These are phyloP conservation scores for Pristionchus mayeri DNA, from an alignment of 2,888 invertebrate species.

Conservation along the genomic window DNA sequence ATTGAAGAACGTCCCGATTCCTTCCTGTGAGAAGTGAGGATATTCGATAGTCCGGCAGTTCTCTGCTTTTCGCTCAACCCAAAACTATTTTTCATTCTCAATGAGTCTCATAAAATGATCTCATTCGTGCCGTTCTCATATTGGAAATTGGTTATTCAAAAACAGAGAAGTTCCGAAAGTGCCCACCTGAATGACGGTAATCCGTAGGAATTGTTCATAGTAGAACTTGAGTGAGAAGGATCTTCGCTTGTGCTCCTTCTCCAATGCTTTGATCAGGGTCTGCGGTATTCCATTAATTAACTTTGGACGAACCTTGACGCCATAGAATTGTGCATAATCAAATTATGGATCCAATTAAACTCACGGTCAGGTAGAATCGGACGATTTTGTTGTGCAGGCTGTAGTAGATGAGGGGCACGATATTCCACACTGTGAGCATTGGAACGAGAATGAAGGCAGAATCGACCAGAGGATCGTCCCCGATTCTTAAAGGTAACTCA, in stretches of 20 bases:
- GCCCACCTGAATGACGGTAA: constrained; percentile 68
- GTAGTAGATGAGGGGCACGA: constrained; percentile 72
- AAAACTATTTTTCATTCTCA: too few relatives aligned
- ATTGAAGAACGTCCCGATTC: constrained; percentile 71
- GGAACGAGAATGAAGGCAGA: constrained; percentile 68
- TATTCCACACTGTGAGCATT: constrained; percentile 70
- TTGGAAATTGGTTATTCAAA: too few relatives aligned
- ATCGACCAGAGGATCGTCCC: constrained; percentile 52
- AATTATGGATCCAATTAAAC: too few relatives aligned
- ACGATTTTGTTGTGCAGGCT: constrained; percentile 65
- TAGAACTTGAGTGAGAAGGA: constrained; percentile 71
- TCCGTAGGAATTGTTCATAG: constrained; percentile 72
- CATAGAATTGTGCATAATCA: too few relatives aligned
- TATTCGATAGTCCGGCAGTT: too few relatives aligned
- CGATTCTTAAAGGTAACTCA: constrained; percentile 53
- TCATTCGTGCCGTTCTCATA: too few relatives aligned
- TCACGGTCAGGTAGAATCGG: constrained; percentile 59
- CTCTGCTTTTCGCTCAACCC: not conserved
- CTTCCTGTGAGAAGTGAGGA: constrained; percentile 64
- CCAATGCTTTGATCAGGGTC: constrained; percentile 67
- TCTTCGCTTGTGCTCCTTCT: constrained; percentile 67
- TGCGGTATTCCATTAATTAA: too few relatives aligned
- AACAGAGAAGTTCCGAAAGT: too few relatives aligned
- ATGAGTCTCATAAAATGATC: too few relatives aligned
- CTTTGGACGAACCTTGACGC: too few relatives aligned